Evolutionary conservation across 2,113 vertebrate species (phyloP).

Genomic region (Antigone vipio): DNA sequence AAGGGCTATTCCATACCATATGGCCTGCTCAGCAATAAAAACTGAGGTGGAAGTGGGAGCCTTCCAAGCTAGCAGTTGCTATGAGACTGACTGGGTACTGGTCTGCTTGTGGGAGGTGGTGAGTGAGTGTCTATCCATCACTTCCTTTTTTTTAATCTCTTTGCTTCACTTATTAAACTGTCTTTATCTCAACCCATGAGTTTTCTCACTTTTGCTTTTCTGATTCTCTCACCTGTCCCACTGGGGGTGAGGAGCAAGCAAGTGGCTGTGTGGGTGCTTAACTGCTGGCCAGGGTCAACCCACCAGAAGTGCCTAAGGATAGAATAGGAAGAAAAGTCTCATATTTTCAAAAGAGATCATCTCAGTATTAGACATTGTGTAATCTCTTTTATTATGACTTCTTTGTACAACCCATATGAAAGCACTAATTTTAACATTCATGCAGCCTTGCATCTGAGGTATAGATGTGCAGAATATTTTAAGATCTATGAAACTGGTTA

Average conservation of each 20-base stretch:
- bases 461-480: not conserved
- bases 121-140: not conserved
- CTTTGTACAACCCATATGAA: not conserved
- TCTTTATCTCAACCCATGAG: not conserved
- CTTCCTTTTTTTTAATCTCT: not conserved
- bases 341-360: not conserved
- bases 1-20: not conserved
- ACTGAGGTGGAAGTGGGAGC: not conserved
- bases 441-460: not conserved
- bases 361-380: not conserved
- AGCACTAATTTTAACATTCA: not conserved
- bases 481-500: not conserved
- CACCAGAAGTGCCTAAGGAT: not conserved
- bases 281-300: not conserved
- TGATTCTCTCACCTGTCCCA: not conserved
- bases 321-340: not conserved
- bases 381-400: not conserved
- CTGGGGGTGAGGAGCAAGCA: fast-evolving
- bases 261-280: not conserved
- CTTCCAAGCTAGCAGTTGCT: not conserved
- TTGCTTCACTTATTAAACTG: not conserved
- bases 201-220: not conserved
- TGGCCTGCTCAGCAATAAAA: not conserved
- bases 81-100: not conserved
- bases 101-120: not conserved